Evolutionary conservation across 2,797 vertebrate species (phyloP).

Genomic region (Micromesistius poutassou): DNA sequence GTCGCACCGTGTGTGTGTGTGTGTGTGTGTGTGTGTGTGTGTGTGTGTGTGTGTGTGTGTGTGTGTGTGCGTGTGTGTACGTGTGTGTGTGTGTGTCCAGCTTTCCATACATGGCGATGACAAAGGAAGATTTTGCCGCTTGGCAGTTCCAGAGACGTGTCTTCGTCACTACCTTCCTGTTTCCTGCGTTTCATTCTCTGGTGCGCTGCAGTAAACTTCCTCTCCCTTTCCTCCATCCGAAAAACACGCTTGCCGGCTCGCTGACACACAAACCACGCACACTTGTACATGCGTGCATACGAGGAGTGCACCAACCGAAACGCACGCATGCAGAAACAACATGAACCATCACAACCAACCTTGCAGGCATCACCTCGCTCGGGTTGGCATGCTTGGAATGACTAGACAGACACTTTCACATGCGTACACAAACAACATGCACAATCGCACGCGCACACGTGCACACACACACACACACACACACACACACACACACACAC

Average conservation of each 20-base stretch:
- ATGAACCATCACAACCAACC: not conserved
- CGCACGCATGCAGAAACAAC: not conserved
- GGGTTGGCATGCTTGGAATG: too few species aligned
- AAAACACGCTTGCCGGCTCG: constrained; percentile 42
- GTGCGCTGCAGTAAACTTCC: constrained; percentile 53
- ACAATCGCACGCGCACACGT: not conserved
- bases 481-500: too few species aligned
- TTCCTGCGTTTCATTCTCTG: constrained; percentile 73
- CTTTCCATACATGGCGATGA: constrained; percentile 60
- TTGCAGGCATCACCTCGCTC: too few species aligned
- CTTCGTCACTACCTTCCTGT: constrained; percentile 75
- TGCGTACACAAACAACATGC: too few species aligned
- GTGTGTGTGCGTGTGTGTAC: constrained; percentile 26
- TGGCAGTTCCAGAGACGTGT: constrained; percentile 51
- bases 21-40: not conserved
- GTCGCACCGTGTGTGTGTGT: not conserved
- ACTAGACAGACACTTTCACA: too few species aligned
- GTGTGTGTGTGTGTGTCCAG: constrained; percentile 13
- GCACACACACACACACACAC: too few species aligned
- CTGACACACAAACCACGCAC: constrained; percentile 2
- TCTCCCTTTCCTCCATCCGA: constrained; percentile 63
- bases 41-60: constrained; percentile 5
- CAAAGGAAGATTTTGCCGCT: constrained; percentile 60
- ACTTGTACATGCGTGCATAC: not conserved
- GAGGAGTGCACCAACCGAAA: not conserved